Base-by-base conservation (phyloP, 1,140 invertebrate genomes). In the Stegodyphus dumicola region DNA sequence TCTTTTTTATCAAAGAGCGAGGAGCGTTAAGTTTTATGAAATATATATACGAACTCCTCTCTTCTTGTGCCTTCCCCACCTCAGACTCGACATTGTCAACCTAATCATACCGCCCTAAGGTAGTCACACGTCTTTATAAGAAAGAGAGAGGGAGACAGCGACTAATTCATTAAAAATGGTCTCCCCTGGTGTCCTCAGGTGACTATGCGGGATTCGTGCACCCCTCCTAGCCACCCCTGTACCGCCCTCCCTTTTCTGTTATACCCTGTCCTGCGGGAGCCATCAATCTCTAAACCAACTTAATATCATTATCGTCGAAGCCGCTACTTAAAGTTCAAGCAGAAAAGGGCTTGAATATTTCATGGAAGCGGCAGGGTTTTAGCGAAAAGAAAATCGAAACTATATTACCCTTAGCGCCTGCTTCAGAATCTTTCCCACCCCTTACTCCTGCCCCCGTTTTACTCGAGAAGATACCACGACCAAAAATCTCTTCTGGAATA, bases 251-350 rank as follows among this genome's bases (percentile, higher is more conserved):
- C 79, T 13, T n/a, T 64, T 10, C 65, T 67, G 64, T 66, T 69
- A 60, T 15, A 73, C 67, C 48, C 49, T 71, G 53, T 69, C 81
- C 65, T 54, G 15, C 6, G 81, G 74, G 81, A 77, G 81, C 81
- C 81, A 85, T 85, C 81, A 76, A 85, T 85, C 81, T 71, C 60
- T 73, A 71, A 85, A 85, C 73, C 64, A 64, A 85, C 81, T 85
- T 85, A 85, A 85, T 85, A 85, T 85, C 81, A 85, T 85, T 85
- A 85, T 85, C 81, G 81, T 69, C 70, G 74, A 77, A 70, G 73
- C 81, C 64, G 73, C 81, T 85, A 85, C 81, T 85, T 85, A 85
- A 85, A 84, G 71, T 84, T 73, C 80, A 17, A 69, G 80, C 73
- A 69, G 80, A 74, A 84, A 67, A 84, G 73, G 70, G 73, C 33